Percentiles rank a stretch among this genome's conserved stretches.
phyloP scores from a whole-genome alignment of 2,888 invertebrate genomes.

The Charanyca ferruginea region DNA sequence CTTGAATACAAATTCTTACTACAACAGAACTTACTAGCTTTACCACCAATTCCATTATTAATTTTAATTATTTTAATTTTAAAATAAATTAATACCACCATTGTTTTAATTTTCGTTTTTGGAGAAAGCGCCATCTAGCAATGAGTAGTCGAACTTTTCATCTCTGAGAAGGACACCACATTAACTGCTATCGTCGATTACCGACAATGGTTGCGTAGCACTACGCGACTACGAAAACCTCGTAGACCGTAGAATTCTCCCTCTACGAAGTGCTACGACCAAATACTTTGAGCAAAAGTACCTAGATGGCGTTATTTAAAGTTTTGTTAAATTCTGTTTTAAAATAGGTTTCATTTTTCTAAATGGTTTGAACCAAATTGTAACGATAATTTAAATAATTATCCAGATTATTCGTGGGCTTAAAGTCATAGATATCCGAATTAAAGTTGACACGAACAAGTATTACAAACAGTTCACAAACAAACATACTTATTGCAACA shows the following conservation, averaged over 20 bases:
- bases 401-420: not conserved
- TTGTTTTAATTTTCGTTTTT: no score
- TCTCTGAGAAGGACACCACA: not conserved
- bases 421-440: no score
- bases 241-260: not conserved
- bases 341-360: not conserved
- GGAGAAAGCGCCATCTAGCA: constrained; percentile 42
- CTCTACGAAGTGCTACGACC: constrained; percentile 8
- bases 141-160: not conserved
- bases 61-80: no score
- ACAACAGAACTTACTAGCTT: not conserved
- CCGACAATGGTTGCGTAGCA: not conserved
- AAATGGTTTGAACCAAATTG: not conserved
- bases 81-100: no score
- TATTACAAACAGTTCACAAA: no score
- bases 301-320: constrained; percentile 38
- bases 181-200: not conserved
- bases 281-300: constrained; percentile 7
- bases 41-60: no score
- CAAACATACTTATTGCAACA: no score
- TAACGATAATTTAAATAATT: not conserved
- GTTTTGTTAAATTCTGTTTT: not conserved
- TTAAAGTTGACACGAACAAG: no score
- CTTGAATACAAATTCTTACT: no score
- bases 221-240: constrained; percentile 1